A percentile compares a stretch with the other conserved stretches of the same genome.
Evolutionary conservation across 2,113 vertebrate species (phyloP).

Genomic region (Chamaea fasciata): DNA sequence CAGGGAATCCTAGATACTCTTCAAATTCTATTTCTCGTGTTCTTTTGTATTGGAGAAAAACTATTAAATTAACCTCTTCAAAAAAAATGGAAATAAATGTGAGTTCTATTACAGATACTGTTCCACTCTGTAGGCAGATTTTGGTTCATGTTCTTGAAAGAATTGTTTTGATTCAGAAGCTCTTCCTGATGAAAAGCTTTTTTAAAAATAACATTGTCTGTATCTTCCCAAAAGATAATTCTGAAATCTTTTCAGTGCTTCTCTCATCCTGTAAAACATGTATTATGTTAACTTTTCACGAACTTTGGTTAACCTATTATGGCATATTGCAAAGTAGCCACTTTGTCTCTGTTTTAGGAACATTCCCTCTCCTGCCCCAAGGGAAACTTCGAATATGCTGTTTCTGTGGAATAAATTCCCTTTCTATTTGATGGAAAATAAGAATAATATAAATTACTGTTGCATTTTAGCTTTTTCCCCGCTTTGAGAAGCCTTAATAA

Average conservation of each 20-base stretch:
- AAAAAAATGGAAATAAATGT: background rate
- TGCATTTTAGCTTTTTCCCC: background rate
- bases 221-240: slow-evolving; percentile 26
- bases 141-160: background rate
- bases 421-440: slow-evolving; percentile 63
- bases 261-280: slow-evolving; percentile 5
- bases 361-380: background rate
- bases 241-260: slow-evolving; percentile 23
- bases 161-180: slow-evolving; percentile 41
- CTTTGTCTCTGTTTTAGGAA: slow-evolving; percentile 61
- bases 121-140: background rate
- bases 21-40: background rate
- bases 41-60: background rate
- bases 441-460: background rate
- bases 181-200: background rate
- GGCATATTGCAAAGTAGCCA: slow-evolving; percentile 27
- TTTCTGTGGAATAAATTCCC: slow-evolving; percentile 9
- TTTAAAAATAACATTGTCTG: background rate
- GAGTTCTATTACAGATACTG: background rate
- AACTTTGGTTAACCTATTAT: slow-evolving; percentile 55
- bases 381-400: slow-evolving; percentile 44
- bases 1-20: background rate
- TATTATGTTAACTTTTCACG: background rate
- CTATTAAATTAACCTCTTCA: background rate
- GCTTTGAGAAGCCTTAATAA: background rate